Evolutionary conservation across 2,888 invertebrate genomes (phyloP).

Genomic region (Dryococelus australis): DNA sequence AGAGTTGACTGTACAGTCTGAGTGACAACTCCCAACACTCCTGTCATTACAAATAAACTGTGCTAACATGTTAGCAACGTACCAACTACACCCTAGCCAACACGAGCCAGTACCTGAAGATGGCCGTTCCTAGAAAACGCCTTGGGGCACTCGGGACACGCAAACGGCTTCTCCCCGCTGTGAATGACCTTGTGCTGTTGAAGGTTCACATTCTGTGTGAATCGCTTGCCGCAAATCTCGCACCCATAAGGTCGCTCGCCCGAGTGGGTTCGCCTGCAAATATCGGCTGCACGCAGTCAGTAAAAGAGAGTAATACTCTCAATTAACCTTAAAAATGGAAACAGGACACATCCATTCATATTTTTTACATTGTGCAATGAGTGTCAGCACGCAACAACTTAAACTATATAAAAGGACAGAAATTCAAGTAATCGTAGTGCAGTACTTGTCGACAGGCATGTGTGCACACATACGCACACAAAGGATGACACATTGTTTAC

Average conservation of each 20-base stretch:
- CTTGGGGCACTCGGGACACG: constrained; percentile 22
- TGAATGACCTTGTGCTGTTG: constrained; percentile 22
- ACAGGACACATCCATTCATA: background rate
- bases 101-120: background rate
- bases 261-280: constrained; percentile 25
- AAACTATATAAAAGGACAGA: too few relatives aligned
- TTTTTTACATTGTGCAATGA: too few relatives aligned
- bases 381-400: too few relatives aligned
- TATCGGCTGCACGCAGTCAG: constrained; percentile 19
- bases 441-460: too few relatives aligned
- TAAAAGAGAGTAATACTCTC: background rate
- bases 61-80: too few relatives aligned
- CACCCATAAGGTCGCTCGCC: constrained; percentile 19
- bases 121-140: constrained; percentile 20
- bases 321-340: background rate
- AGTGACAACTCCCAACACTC: too few relatives aligned
- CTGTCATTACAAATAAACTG: too few relatives aligned
- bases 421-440: too few relatives aligned
- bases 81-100: background rate
- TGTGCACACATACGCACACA: too few relatives aligned
- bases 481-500: too few relatives aligned
- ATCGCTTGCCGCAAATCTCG: constrained; percentile 24
- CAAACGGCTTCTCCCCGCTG: constrained; percentile 2
- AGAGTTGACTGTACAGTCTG: too few relatives aligned
- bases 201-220: constrained; percentile 21